Percentiles rank a stretch among this genome's conserved stretches.
Evolutionary conservation across 2,797 vertebrate species (phyloP).

Genomic region (Danio albolineatus): DNA sequence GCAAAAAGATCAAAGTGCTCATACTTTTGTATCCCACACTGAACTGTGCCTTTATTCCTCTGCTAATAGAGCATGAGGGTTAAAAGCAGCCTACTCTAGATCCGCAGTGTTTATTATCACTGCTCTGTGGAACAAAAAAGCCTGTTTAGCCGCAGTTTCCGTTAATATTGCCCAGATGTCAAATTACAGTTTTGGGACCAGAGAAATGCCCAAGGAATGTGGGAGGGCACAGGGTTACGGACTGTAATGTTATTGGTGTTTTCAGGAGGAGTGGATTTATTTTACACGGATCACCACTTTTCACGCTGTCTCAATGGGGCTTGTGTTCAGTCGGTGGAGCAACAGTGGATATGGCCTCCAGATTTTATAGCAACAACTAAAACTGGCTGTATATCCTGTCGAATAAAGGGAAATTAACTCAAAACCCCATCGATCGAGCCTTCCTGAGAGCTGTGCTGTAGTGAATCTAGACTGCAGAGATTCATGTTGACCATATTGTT

Average conservation of each 20-base stretch:
- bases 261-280: slow-evolving; percentile 55
- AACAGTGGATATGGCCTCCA: slow-evolving; percentile 4
- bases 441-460: neutral
- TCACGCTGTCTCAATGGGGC: slow-evolving; percentile 39
- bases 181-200: slow-evolving; percentile 64
- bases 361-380: slow-evolving; percentile 30
- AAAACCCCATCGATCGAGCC: neutral
- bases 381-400: slow-evolving; percentile 32
- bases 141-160: slow-evolving; percentile 56
- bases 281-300: slow-evolving; percentile 32
- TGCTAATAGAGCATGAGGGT: slow-evolving; percentile 34
- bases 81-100: slow-evolving; percentile 29
- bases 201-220: slow-evolving; percentile 62
- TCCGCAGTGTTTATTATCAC: slow-evolving; percentile 56
- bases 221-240: slow-evolving; percentile 55
- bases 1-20: slow-evolving; percentile 7
- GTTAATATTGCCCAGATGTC: slow-evolving; percentile 64
- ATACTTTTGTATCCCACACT: slow-evolving; percentile 25
- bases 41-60: slow-evolving; percentile 43
- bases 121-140: slow-evolving; percentile 50
- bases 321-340: slow-evolving; percentile 32
- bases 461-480: slow-evolving; percentile 32
- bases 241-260: slow-evolving; percentile 59
- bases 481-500: slow-evolving; percentile 10
- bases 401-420: slow-evolving; percentile 12